Base-by-base conservation (phyloP, 2,797 vertebrate species). In the Centroberyx gerrardi region DNA sequence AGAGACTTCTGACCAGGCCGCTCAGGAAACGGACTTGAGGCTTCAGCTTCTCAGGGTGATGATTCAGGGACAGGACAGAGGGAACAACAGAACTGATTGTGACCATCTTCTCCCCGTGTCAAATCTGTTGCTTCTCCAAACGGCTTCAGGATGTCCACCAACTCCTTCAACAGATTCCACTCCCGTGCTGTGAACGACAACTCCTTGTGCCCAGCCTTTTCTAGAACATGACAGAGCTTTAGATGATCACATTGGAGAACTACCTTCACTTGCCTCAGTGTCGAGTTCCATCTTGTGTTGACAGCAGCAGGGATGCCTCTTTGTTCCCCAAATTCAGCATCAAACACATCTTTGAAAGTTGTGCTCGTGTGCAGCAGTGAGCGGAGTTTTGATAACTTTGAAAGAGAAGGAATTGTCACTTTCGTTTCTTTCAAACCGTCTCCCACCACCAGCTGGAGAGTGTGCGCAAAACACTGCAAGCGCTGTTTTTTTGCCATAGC, bases 71-170 rank as follows among this genome's bases (percentile, higher is more conserved):
- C 8, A 85, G 3, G 33, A 81, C 38, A 28, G 70, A 82, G 7
- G 77, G 74, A 66, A 82, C 74, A 52, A 78, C 73, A 12, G 49
- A 14, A 82, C 78, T 84, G 61, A 81, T 83, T 40, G 83, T 85
- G 31, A 84, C 3, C 0, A 75, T 5, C 12, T 68, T 84, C 58
- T 81, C 73, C 36, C 82, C 53, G 78, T 22, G 78, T 86, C 72
- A 88, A 66, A 76, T 86, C 72, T 9, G 76, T 88, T 72, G 76
- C 74, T 64, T 84, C 82, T 60, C 44, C 66, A 72, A 86, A 88
- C 0, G 63, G 66, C 9, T 82, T 79, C 29, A 89, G 9, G 27
- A 83, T 68, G 5, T 82, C 66, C 18, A 82, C 53, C 51, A 87
- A 15, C 54, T 86, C 79, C 56, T 86, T 74, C 18, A 84, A 58